Evolutionary conservation across 2,888 invertebrate genomes (phyloP), one percentile per base, ranked within the genome.

Genomic region (Stenichneumon culpator): DNA sequence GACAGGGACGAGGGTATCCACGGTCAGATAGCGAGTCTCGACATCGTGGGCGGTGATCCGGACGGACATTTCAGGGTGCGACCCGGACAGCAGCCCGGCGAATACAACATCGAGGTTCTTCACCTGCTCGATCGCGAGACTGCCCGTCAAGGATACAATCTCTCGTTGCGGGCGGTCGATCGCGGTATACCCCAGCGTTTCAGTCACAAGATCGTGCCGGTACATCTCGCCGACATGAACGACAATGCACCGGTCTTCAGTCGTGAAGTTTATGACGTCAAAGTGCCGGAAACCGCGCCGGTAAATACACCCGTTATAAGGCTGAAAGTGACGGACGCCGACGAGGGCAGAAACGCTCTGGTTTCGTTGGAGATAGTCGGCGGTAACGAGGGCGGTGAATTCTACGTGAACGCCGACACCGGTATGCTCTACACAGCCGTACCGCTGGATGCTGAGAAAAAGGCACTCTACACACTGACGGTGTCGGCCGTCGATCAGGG

Each of bases 401-500:
- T 99, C 93, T 95, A 96, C 87, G 96, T 99, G 11, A 98, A 99
- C 93, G 96, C 97, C 0, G 97, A 97, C 88, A 97, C 98, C 0
- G 99, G 99, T 1, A 97, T 99, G 95, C 94, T 99, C 1, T 98
- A 97, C 92, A 98, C 98, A 0, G 97, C 97, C 16, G 96, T 97
- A 47, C 94, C 95, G 52, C 95, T 99, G 32, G 99, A 99, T 93
- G 97, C 98, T 0, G 99, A 99, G 94, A 95, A 94, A 77, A 97
- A 97, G 92, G 96, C 97, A 1, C 96, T 97, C 87, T 98, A 98
- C 93, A 97, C 97, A 19, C 94, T 99, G 63, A 98, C 98, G 0
- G 98, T 99, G 11, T 97, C 98, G 9, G 98, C 98, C 0, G 96
- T 98, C 52, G 98, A 98, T 94, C 97, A 97, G 92, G 97, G 98